Evolutionary conservation across 53 echinoderm and acorn worm genomes (phyloP).

Genomic region (Holothuria leucospilota): DNA sequence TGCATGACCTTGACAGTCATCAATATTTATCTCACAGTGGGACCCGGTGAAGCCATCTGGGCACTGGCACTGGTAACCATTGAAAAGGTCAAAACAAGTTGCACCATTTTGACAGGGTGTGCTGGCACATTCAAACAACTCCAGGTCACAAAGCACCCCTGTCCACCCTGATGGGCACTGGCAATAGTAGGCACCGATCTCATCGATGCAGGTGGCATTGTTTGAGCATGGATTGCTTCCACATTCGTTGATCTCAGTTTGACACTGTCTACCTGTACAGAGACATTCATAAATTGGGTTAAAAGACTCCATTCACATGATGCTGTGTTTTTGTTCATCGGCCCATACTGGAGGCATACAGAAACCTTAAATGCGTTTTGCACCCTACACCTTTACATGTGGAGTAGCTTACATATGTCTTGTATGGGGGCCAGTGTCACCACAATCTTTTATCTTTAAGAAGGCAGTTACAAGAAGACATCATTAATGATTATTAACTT

Average conservation of each 20-base stretch:
- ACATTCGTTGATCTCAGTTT: conserved; percentile 81
- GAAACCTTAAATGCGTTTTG: no score
- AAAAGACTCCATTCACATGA: no score
- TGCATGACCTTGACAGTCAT: conserved; percentile 72
- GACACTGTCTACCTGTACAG: conserved; percentile 70
- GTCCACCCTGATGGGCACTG: conserved; percentile 74
- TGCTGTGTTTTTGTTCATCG: no score
- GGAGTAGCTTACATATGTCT: no score
- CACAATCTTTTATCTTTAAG: no score
- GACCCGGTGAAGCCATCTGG: conserved; percentile 64
- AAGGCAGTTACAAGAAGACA: no score
- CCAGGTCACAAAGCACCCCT: conserved; percentile 75
- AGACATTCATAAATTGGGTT: no score
- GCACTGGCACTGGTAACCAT: conserved; percentile 72
- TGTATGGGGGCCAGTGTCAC: no score
- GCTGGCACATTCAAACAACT: conserved; percentile 80
- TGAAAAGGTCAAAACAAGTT: conserved; percentile 66
- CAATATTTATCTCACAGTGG: conserved; percentile 80
- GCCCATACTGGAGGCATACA: no score
- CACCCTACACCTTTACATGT: no score
- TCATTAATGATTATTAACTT: no score
- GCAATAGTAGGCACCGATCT: conserved; percentile 67
- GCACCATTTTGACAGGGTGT: conserved; percentile 79
- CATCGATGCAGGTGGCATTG: conserved; percentile 75
- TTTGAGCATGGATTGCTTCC: conserved; percentile 73